Evolutionary conservation across 2,113 vertebrate genomes (phyloP).

Genomic region (Chloroceryle aenea): DNA sequence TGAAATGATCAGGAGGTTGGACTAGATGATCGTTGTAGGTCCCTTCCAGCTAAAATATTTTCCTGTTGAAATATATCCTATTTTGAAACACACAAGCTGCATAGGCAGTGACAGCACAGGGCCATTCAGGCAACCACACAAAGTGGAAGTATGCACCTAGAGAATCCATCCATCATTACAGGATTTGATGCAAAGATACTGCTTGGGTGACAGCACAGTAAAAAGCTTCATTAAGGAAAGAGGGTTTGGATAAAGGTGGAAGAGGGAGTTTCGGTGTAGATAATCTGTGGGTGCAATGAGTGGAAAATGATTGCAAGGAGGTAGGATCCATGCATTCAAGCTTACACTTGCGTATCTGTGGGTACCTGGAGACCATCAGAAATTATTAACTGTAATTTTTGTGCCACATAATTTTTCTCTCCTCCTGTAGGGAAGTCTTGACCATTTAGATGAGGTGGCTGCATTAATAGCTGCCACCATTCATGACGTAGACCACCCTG

Average conservation of each 20-base stretch:
- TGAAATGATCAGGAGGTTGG: background rate
- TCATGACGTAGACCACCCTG: conserved; percentile 93
- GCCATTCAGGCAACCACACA: background rate
- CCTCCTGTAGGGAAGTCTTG: conserved; percentile 84
- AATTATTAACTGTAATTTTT: background rate
- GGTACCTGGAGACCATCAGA: background rate
- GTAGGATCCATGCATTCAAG: background rate
- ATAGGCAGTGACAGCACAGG: background rate
- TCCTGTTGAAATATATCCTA: background rate
- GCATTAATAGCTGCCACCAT: conserved; percentile 93
- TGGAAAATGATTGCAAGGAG: background rate
- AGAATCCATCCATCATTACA: background rate
- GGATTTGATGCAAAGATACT: background rate
- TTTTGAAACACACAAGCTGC: background rate
- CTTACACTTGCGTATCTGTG: background rate
- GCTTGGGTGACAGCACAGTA: background rate
- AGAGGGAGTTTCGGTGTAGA: background rate
- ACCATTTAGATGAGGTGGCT: conserved; percentile 91
- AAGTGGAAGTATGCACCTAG: background rate
- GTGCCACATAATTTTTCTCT: background rate
- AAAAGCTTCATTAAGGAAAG: background rate
- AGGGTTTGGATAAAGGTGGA: background rate
- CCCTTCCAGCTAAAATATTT: background rate
- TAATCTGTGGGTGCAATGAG: background rate
- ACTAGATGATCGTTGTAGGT: rapidly evolving